Conservation (phyloP, 2,888 invertebrate genomes). For the Plemyria rubiginata region DNA sequence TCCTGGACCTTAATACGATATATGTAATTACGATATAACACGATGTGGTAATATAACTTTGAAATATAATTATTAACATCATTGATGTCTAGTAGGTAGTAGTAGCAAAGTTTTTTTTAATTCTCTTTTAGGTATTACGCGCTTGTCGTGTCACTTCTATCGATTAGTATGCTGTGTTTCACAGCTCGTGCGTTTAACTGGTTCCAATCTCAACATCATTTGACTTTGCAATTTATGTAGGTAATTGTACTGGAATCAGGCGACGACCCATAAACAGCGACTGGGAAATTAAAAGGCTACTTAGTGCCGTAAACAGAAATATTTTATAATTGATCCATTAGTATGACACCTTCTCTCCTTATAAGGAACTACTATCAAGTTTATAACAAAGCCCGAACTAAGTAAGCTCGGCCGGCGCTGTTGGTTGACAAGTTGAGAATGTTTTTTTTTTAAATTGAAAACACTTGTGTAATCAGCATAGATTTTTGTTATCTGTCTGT, state of each 20-base stretch:
- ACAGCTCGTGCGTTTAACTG: slow-evolving; percentile 41
- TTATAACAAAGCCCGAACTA: too few species aligned
- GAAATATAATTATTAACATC: not conserved
- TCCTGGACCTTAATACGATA: too few species aligned
- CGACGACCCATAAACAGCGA: slow-evolving; percentile 41
- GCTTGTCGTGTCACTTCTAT: slow-evolving; percentile 51
- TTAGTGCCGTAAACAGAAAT: slow-evolving; percentile 34
- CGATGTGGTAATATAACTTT: too few species aligned
- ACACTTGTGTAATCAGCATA: too few species aligned
- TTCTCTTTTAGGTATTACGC: slow-evolving; percentile 42
- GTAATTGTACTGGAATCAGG: slow-evolving; percentile 46
- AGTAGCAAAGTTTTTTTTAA: too few species aligned
- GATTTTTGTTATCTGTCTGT: too few species aligned
- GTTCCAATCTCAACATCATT: slow-evolving; percentile 58
- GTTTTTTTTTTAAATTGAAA: too few species aligned
- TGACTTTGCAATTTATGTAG: slow-evolving; percentile 37
- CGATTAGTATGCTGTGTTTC: slow-evolving; percentile 32
- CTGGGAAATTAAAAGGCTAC: slow-evolving; percentile 7
- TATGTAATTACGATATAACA: too few species aligned
- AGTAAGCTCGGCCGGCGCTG: too few species aligned
- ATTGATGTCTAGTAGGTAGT: too few species aligned
- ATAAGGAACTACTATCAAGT: slow-evolving; percentile 7
- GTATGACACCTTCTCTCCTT: slow-evolving; percentile 27
- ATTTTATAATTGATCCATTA: slow-evolving; percentile 40
- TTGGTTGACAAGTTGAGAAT: too few species aligned